Base-by-base conservation (phyloP, 2,113 vertebrate genomes). In the Peromyscus polionotus region DNA sequence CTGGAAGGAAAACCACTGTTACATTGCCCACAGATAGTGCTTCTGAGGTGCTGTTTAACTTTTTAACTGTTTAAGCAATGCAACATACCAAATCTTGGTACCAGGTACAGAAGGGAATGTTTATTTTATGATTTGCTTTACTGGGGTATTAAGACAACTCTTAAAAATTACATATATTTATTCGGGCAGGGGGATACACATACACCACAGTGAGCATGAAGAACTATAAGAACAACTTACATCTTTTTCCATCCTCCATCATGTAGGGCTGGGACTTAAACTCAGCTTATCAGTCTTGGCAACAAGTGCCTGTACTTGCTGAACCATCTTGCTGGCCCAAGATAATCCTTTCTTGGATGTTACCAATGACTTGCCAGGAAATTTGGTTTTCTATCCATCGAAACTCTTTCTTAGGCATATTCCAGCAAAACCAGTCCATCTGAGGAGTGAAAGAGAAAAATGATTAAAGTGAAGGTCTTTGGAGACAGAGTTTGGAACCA, bases 21-120 rank as follows among this genome's bases (percentile, higher is more conserved):
- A 28, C 13, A 70, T 72, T 79, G 26, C 13, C 57, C 10, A 92
- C 5, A 51, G 20, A 24, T 73, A 45, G 79, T 87, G 45, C n/a
- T 17, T 59, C 48, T 24, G 84, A 72, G 42, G 57, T 57, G 17
- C 20, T 39, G 1, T 39, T 26, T 89, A 77, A 19, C 45, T 79
- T 31, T n/a, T 61, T 28, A 65, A 65, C 68, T 85, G 13, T 68
- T 93, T 79, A 95, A 90, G 70, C 83, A 95, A 93, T 67, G 11
- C 14, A 75, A 42, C 72, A 68, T 0, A 4, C 1, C 51, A 65
- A 70, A 85, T 54, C n/a, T 77, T 70, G 76, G 72, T 26, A 73
- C 19, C 65, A n/a, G 20, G 3, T 12, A 77, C 7, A 88, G 73
- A 88, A 85, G 28, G n/a, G 26, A 70, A 72, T 36, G 33, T 39